Percentiles rank a stretch among this genome's conserved stretches.
These are phyloP conservation scores for Prosopocoilus inquinatus DNA, from an alignment of 2,888 invertebrate species.

Conservation along the genomic window DNA sequence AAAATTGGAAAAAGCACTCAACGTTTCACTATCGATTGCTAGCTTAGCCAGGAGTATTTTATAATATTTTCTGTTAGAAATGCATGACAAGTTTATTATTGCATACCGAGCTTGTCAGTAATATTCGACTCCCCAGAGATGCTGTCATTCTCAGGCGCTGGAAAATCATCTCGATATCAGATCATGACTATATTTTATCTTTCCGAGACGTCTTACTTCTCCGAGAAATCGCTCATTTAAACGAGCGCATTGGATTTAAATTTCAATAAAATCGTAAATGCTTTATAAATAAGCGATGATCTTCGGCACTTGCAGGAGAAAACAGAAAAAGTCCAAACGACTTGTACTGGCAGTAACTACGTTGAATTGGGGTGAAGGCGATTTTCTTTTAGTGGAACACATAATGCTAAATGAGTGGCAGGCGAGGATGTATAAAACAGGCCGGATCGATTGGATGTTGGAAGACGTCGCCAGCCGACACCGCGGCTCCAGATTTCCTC, in stretches of 20 bases:
- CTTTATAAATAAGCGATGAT: too few species aligned
- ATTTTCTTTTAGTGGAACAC: not conserved
- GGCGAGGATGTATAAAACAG: constrained; percentile 10
- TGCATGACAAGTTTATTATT: constrained; percentile 7
- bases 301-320: too few species aligned
- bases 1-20: too few species aligned
- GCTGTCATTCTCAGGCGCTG: constrained; percentile 21
- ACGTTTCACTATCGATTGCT: too few species aligned
- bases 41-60: too few species aligned
- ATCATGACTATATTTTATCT: constrained; percentile 10
- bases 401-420: constrained; percentile 15
- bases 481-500: constrained; percentile 27
- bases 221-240: too few species aligned
- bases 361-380: too few species aligned
- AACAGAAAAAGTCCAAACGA: too few species aligned
- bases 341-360: too few species aligned
- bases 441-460: constrained; percentile 25
- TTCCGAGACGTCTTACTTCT: not conserved
- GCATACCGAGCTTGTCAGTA: constrained; percentile 12
- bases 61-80: too few species aligned
- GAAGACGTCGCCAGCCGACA: constrained; percentile 27
- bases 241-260: too few species aligned
- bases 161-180: constrained; percentile 19
- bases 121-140: constrained; percentile 15
- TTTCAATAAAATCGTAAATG: too few species aligned